phyloP scores from a whole-genome alignment of 2,113 vertebrate species.

The Crotalus tigris region DNA sequence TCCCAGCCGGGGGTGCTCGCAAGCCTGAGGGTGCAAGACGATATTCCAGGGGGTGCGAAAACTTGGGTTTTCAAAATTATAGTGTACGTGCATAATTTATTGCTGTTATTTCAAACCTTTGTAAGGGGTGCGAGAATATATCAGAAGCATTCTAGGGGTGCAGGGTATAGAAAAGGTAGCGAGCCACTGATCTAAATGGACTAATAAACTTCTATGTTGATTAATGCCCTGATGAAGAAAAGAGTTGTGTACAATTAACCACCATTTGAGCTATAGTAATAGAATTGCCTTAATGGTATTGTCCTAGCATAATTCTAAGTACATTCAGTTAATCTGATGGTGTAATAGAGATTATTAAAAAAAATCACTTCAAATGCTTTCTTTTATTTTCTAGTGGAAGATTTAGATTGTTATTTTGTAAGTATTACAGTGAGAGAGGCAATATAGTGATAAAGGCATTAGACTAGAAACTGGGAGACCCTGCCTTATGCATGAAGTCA shows the following conservation, averaged over 20 bases:
- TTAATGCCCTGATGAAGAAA: background rate
- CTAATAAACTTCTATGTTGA: background rate
- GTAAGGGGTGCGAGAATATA: no score
- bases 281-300: background rate
- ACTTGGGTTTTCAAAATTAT: no score
- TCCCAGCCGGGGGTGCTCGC: no score
- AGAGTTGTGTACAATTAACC: background rate
- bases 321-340: background rate
- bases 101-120: no score
- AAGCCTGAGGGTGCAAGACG: no score
- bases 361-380: slow-evolving; percentile 19
- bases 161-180: no score
- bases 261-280: background rate
- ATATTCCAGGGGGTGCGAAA: no score
- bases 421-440: background rate
- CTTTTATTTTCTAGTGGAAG: background rate
- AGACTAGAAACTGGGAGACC: background rate
- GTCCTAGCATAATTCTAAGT: background rate
- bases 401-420: background rate
- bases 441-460: background rate
- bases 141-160: no score
- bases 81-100: no score
- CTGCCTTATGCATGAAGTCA: background rate
- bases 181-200: background rate
- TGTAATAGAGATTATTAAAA: background rate